phyloP scores from a whole-genome alignment of 2,888 invertebrate genomes.

The Saturnia pavonia region DNA sequence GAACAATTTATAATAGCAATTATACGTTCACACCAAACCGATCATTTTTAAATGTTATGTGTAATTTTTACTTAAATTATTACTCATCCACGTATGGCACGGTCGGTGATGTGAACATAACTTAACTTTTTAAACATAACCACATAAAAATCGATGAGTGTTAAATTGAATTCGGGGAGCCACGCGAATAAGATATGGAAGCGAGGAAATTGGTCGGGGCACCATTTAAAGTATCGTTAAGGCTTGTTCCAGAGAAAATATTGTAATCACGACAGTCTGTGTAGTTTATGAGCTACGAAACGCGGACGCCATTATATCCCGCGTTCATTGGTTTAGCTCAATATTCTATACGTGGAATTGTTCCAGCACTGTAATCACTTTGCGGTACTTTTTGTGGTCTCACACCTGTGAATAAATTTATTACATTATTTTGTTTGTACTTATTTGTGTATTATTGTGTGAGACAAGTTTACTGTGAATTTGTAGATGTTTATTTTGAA shows the following conservation, averaged over 20 bases:
- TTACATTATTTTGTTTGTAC: not conserved
- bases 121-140: slow-evolving; percentile 59
- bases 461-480: not conserved
- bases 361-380: slow-evolving; percentile 27
- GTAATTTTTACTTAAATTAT: slow-evolving; percentile 64
- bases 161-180: slow-evolving; percentile 79
- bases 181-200: slow-evolving; percentile 74
- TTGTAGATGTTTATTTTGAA: not conserved
- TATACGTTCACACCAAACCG: slow-evolving; percentile 54
- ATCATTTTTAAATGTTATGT: slow-evolving; percentile 57
- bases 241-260: slow-evolving; percentile 70
- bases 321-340: slow-evolving; percentile 47
- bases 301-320: slow-evolving; percentile 52
- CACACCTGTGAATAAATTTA: slow-evolving; percentile 7
- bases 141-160: slow-evolving; percentile 73
- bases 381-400: not conserved
- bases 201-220: slow-evolving; percentile 73
- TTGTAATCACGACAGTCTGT: slow-evolving; percentile 59
- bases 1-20: slow-evolving; percentile 57
- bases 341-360: slow-evolving; percentile 53
- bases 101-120: slow-evolving; percentile 66
- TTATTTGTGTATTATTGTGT: not conserved
- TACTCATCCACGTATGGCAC: slow-evolving; percentile 58
- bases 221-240: slow-evolving; percentile 79
- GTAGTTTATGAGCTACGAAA: slow-evolving; percentile 69